Evolutionary conservation across 2,113 vertebrate genomes (phyloP).

Genomic region (Brachypteracias leptosomus): DNA sequence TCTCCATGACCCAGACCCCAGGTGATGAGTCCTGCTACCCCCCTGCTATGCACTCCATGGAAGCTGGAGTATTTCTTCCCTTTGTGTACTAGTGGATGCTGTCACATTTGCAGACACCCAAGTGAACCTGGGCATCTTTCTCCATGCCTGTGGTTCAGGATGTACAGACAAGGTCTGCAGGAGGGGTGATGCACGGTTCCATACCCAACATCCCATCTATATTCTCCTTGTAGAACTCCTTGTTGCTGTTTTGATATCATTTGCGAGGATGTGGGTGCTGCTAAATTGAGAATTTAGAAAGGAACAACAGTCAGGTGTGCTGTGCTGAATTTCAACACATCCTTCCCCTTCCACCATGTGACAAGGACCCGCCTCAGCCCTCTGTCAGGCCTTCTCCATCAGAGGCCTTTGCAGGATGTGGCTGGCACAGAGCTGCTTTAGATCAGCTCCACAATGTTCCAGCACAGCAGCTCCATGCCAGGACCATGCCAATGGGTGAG

Average conservation of each 20-base stretch:
- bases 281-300: not conserved
- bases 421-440: not conserved
- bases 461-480: not conserved
- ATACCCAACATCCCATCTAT: not conserved
- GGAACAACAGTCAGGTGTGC: not conserved
- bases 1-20: not conserved
- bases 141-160: not conserved
- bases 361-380: not conserved
- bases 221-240: not conserved
- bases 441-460: not conserved
- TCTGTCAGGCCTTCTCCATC: not conserved
- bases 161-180: not conserved
- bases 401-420: not conserved
- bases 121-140: not conserved
- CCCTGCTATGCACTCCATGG: not conserved
- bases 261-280: not conserved
- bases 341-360: not conserved
- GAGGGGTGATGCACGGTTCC: not conserved
- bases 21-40: not conserved
- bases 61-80: not conserved
- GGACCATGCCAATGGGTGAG: not conserved
- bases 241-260: not conserved
- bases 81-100: accelerated
- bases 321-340: not conserved
- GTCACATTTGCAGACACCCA: not conserved